Evolutionary conservation across 2,888 invertebrate genomes (phyloP).

Genomic region (Capitulum mitella): DNA sequence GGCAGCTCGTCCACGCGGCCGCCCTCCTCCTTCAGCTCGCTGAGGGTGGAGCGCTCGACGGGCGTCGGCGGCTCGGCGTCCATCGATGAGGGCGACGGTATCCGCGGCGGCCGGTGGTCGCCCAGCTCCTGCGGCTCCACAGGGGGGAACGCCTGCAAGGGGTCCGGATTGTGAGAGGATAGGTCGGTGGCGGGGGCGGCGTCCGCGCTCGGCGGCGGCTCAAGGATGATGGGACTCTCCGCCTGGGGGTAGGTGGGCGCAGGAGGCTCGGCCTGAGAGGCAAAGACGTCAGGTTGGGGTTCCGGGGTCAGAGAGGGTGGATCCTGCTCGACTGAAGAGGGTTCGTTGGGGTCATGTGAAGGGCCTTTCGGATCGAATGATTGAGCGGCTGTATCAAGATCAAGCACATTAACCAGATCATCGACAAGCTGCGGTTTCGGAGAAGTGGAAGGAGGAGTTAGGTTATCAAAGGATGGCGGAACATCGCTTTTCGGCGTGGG

Average conservation of each 20-base stretch:
- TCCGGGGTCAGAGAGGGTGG: background rate
- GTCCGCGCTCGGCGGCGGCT: background rate
- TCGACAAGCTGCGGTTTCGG: too few species aligned
- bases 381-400: too few species aligned
- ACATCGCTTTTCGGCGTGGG: background rate
- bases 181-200: background rate
- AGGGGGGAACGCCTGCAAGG: background rate
- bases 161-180: background rate
- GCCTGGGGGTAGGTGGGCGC: background rate
- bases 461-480: too few species aligned
- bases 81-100: background rate
- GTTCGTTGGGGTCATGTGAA: background rate
- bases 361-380: background rate
- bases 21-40: background rate
- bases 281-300: background rate
- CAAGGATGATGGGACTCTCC: background rate
- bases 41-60: background rate
- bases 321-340: background rate
- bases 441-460: too few species aligned
- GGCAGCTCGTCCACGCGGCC: background rate
- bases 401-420: too few species aligned
- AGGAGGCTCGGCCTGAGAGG: background rate
- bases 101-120: background rate
- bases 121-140: background rate
- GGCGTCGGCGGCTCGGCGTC: constrained; percentile 5